Base-by-base conservation (phyloP, 2,888 invertebrate genomes). In the Drosophila ochracea region DNA sequence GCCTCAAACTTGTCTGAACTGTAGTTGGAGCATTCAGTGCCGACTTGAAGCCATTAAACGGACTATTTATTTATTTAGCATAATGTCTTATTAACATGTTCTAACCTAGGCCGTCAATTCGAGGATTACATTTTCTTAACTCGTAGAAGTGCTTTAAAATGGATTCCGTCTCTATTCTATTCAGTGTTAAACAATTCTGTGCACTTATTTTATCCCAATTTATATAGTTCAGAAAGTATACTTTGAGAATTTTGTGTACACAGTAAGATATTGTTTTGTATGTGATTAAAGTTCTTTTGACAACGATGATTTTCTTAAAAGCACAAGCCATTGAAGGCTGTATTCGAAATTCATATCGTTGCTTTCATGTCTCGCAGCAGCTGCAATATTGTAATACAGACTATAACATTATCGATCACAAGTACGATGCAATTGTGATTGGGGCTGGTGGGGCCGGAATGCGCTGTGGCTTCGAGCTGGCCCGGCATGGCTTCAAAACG, bases 391-490 rank as follows among this genome's bases (percentile, higher is more conserved):
- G 98, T 93, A 96, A 97, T 30, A 95, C 98, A 4, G 84, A 83
- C 0, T 84, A 68, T 9, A 10, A 59, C 6, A 41, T 82, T 16
- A 52, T 5, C 37, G 99, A 99, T 93, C 99, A 99, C 92, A 96
- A 96, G 66, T 99, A 97, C 92, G 99, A 99, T 95, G 98, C 98
- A 0, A 95, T 99, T 74, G 98, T 99, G 19, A 97, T 99, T 66
- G 99, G 99, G 30, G 99, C 99, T 2, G 96, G 99, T 55, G 99
- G 99, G 1, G 98, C 99, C 3, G 99, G 99, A 1, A 95, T 99
- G 5, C 95, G 99, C 52, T 99, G 99, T 1, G 99, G 99, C 5
- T 98, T 99, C 92, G 99, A 99, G 69, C 94, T 99, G 43, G 98
- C 98, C 0, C 97, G 97, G 83, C 97, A 97, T 91, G 99, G 99